Evolutionary conservation across 1,140 invertebrate species (phyloP).

Genomic region (Nasonia longicornis): DNA sequence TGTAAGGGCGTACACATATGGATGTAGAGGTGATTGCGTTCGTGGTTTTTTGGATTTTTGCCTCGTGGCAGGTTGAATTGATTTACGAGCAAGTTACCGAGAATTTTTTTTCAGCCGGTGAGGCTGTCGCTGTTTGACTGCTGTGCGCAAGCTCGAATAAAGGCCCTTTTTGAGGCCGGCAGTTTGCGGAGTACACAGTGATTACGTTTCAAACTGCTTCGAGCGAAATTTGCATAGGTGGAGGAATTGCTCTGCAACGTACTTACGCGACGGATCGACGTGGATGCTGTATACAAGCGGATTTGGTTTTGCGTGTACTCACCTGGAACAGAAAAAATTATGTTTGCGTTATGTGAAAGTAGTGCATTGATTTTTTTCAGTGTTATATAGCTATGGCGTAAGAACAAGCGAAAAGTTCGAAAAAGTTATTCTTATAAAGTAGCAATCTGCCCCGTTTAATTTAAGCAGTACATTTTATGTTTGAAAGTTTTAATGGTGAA

Average conservation of each 20-base stretch:
- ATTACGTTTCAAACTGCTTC: neutral
- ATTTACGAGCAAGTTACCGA: conserved; percentile 23
- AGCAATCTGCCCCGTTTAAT: neutral
- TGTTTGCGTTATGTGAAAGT: neutral
- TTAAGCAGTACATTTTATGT: conserved; percentile 11
- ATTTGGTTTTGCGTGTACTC: conserved; percentile 10
- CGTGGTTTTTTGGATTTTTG: conserved; percentile 15
- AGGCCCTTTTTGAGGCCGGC: neutral
- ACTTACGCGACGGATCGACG: neutral
- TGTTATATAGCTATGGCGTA: neutral
- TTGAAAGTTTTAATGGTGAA: conserved; percentile 27
- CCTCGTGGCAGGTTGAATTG: conserved; percentile 8
- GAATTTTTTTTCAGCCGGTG: neutral
- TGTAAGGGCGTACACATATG: neutral
- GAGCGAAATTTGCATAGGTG: neutral
- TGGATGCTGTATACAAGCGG: neutral
- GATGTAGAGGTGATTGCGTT: neutral
- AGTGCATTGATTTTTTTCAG: neutral
- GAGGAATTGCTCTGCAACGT: neutral
- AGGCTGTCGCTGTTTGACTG: neutral
- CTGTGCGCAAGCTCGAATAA: neutral
- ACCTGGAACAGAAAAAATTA: conserved; percentile 34
- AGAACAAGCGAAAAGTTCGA: neutral
- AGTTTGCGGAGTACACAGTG: neutral
- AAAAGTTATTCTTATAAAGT: conserved; percentile 1